A percentile compares a stretch with the other conserved stretches of the same genome.
Evolutionary conservation across 2,113 vertebrate genomes (phyloP).

Genomic region (Ammodytes dubius): DNA sequence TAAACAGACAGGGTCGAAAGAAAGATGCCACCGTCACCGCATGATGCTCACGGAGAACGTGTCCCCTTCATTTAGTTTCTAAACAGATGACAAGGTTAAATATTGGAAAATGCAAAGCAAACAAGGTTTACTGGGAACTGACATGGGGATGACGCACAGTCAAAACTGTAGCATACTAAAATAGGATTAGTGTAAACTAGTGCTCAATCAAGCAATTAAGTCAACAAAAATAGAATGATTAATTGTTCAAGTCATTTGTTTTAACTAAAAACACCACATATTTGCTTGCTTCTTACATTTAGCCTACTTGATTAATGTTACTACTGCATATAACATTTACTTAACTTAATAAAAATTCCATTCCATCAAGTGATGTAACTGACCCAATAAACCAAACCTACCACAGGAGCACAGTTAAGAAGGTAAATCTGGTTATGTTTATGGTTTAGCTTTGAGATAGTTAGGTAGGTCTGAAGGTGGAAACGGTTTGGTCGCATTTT

Average conservation of each 20-base stretch:
- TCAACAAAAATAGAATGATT: background rate
- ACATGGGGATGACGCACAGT: background rate
- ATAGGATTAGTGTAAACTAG: background rate
- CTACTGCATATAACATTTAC: background rate
- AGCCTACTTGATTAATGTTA: background rate
- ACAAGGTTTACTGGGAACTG: constrained; percentile 12
- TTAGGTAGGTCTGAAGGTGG: background rate
- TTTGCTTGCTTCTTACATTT: background rate
- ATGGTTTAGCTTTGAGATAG: background rate
- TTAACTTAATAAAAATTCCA: background rate
- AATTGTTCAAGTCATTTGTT: background rate
- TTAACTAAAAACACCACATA: background rate
- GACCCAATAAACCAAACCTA: background rate
- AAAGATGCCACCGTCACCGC: constrained; percentile 52
- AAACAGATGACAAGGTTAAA: constrained; percentile 52
- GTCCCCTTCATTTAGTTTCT: constrained; percentile 43
- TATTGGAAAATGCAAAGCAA: constrained; percentile 20
- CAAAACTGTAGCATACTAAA: background rate
- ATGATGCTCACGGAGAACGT: constrained; percentile 29
- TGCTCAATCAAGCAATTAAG: background rate
- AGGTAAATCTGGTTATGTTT: background rate
- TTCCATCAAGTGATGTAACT: background rate
- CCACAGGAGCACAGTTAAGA: background rate
- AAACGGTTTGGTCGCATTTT: background rate
- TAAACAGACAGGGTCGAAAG: constrained; percentile 75